Evolutionary conservation across 2,888 invertebrate genomes (phyloP), one percentile per base, ranked within the genome.

Genomic region (Balanococcus diminutus): DNA sequence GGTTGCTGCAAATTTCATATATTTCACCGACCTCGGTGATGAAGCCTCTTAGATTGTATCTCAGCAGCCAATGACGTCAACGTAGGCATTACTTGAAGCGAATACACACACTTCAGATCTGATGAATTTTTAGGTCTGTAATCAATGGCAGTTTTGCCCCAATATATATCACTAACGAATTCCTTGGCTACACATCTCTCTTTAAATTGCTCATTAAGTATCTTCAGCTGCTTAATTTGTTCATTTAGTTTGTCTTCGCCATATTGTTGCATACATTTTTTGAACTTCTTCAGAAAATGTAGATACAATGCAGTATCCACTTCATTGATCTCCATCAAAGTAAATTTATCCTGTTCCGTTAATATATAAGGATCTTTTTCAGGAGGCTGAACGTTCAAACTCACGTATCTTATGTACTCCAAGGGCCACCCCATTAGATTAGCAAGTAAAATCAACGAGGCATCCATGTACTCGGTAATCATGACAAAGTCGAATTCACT

Each of bases 401-500:
- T 72, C 39, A 84, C 16, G 11, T 22, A 88, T 14, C 87, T 87
- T 11, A 88, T 87, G 14, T 87, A 42, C 25, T 87, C 87, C 25
- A 88, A 87, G 22, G 88, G 88, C 88, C 88, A 88, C 3, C 87
- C 87, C 88, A 88, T 88, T 19, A 88, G 79, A 86, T 88, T 86
- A 39, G 88, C 87, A n/a, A 88, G 86, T n/a, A 88, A 86, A 25
- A 88, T 88, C 46, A 88, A 86, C 4, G 88, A 88, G 6, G 88
- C 88, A 51, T 88, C 88, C 87, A 88, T 88, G 79, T 88, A 87
- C 81, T 88, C 88, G 28, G 87, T 86, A 19, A 88, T 88, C 88
- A 88, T 88, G 16, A 88, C 87, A 0, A 88, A 87, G 86, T 88
- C 87, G 86, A 88, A 88, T 42, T 88, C 87, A 51, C 22, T 46